These are phyloP conservation scores for Brachionus angularis DNA, from an alignment of 1,140 invertebrate genomes.

Conservation along the genomic window DNA sequence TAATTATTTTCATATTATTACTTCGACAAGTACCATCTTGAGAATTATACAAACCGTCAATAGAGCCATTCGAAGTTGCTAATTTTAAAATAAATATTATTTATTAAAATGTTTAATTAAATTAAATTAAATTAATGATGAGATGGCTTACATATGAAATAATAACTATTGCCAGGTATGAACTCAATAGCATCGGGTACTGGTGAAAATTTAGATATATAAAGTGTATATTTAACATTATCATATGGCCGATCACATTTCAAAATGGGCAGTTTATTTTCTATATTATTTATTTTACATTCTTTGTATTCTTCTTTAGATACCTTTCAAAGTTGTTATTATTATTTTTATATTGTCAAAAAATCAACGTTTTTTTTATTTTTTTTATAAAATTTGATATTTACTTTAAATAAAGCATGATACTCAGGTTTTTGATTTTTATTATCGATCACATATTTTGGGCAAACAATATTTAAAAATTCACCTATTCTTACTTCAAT, in stretches of 20 bases:
- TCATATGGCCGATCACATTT: conserved; percentile 35
- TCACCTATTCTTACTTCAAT: conserved; percentile 41
- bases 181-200: conserved; percentile 41
- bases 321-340: not conserved
- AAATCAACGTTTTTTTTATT: not conserved
- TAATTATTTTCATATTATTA: conserved; percentile 27
- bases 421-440: conserved; percentile 7
- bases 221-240: conserved; percentile 34
- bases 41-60: not conserved
- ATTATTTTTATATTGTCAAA: not conserved
- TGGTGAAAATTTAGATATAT: conserved; percentile 42
- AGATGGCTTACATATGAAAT: conserved; percentile 11
- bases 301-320: conserved; percentile 28
- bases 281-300: conserved; percentile 28
- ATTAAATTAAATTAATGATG: not conserved
- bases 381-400: not conserved
- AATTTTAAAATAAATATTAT: not conserved
- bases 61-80: conserved; percentile 15
- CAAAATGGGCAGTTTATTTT: not conserved
- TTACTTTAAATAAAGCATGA: conserved; percentile 22
- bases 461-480: conserved; percentile 41
- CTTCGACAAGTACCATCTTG: conserved; percentile 10
- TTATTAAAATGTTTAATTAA: not conserved
- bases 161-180: conserved; percentile 22
- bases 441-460: conserved; percentile 11